A percentile compares a stretch with the other conserved stretches of the same genome.
Conservation (phyloP, 2,888 invertebrate genomes). For the Rhyacophila evoluta region DNA sequence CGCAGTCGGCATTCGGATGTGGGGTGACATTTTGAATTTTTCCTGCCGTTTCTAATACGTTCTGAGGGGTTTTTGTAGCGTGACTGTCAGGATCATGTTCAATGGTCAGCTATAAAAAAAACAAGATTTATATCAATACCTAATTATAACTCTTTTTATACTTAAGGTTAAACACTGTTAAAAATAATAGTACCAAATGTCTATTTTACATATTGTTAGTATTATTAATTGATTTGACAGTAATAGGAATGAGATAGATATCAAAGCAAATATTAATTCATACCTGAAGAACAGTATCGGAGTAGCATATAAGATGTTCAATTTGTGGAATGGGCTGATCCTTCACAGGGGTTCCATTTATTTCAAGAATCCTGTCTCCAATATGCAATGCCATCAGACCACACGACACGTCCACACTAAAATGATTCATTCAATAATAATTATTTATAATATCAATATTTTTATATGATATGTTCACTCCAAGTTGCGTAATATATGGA, state of each 20-base stretch:
- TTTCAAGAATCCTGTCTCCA: slow-evolving; percentile 93
- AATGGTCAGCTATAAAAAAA: slow-evolving; percentile 77
- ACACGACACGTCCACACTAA: slow-evolving; percentile 85
- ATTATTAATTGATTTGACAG: no score
- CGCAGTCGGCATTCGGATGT: not conserved
- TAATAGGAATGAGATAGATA: no score
- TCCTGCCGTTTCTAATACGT: slow-evolving; percentile 30
- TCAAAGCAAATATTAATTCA: no score
- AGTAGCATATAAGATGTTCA: slow-evolving; percentile 78
- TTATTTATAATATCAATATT: not conserved
- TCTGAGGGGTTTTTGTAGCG: slow-evolving; percentile 41
- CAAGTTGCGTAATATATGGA: no score
- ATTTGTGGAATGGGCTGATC: slow-evolving; percentile 84
- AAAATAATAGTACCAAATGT: no score
- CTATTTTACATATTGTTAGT: no score
- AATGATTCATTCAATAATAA: no score
- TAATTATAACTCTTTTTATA: no score
- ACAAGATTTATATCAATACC: no score
- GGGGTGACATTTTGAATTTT: slow-evolving; percentile 42
- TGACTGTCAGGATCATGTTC: slow-evolving; percentile 87
- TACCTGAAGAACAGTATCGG: slow-evolving; percentile 82
- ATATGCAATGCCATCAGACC: slow-evolving; percentile 88
- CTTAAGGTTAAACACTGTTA: no score
- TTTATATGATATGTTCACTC: no score
- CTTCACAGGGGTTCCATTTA: slow-evolving; percentile 89